These are phyloP conservation scores for Ceyx margarethae DNA, from an alignment of 2,113 vertebrate species.

Conservation along the genomic window DNA sequence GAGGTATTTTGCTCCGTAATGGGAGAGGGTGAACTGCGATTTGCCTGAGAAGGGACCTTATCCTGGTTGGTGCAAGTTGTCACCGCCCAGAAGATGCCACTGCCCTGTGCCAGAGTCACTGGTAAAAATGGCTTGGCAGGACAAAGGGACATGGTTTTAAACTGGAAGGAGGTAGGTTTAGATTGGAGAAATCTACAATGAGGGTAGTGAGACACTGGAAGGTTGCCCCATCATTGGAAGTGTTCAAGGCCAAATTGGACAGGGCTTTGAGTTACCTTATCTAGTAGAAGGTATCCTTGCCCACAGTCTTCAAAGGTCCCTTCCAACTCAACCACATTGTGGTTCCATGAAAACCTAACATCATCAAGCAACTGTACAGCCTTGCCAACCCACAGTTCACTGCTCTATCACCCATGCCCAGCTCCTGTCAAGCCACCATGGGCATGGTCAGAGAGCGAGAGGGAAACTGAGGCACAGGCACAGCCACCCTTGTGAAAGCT, in stretches of 20 bases:
- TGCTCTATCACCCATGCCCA: background rate
- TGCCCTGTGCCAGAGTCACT: background rate
- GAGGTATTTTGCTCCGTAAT: background rate
- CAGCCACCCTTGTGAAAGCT: fast-evolving
- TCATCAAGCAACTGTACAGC: fast-evolving
- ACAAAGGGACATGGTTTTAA: background rate
- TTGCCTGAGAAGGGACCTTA: background rate
- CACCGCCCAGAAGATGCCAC: background rate
- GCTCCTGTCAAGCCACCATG: background rate
- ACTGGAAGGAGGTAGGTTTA: background rate
- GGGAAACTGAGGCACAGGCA: background rate
- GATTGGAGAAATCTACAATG: background rate
- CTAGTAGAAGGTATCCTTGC: background rate
- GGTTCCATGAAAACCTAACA: background rate
- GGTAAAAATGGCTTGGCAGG: background rate
- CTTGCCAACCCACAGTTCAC: background rate
- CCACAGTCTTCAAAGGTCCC: background rate
- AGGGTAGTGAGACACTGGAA: background rate
- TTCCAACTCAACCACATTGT: background rate
- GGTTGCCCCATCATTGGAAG: background rate
- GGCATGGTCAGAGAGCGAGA: background rate
- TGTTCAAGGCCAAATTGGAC: fast-evolving
- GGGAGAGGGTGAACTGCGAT: background rate
- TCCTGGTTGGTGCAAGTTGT: background rate
- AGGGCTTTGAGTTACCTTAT: background rate